Conservation (phyloP, 2,113 vertebrate genomes). For the Gymnorhina tibicen region DNA sequence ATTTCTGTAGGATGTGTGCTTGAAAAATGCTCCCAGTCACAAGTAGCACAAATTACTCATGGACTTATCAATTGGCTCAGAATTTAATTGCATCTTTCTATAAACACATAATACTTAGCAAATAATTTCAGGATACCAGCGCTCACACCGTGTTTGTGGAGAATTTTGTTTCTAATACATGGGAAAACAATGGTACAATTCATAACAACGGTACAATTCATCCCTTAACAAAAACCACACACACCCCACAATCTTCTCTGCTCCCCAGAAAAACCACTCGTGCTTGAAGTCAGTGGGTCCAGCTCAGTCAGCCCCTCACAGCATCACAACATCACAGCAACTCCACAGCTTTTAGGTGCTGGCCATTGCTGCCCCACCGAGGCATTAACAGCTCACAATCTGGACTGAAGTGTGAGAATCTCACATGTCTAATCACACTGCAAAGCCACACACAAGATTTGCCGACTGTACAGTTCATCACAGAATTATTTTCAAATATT, state of each 20-base stretch:
- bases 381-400: background rate
- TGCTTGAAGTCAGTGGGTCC: background rate
- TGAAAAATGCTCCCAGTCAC: background rate
- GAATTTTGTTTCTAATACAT: background rate
- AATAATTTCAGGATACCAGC: background rate
- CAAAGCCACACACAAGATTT: background rate
- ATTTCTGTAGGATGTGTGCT: background rate
- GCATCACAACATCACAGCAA: fast-evolving
- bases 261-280: fast-evolving
- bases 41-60: background rate
- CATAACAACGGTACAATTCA: background rate
- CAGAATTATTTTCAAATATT: background rate
- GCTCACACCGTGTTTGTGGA: background rate
- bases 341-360: background rate
- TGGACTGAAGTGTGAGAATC: background rate
- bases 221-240: background rate
- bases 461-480: background rate
- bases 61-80: background rate
- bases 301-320: fast-evolving
- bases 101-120: background rate
- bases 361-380: background rate
- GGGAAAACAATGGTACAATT: background rate
- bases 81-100: background rate
- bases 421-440: fast-evolving
- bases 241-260: background rate